Conservation (phyloP, 2,888 invertebrate species). For the Pocota personata region DNA sequence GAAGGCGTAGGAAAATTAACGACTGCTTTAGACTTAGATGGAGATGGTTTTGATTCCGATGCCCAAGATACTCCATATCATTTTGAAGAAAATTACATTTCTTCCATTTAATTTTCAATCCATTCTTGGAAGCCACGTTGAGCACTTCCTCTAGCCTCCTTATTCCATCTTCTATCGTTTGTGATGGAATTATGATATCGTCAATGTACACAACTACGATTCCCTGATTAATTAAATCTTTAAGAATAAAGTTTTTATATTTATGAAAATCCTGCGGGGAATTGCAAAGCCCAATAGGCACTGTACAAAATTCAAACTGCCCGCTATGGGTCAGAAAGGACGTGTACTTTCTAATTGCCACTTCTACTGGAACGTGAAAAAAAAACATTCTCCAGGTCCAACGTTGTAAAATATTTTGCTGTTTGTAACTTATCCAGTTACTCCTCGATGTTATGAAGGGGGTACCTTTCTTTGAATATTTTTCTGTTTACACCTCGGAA, state of each 20-base stretch:
- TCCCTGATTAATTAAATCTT: neutral
- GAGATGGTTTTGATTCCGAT: no score
- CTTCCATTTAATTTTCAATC: no score
- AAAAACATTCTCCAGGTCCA: neutral
- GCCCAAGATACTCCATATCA: no score
- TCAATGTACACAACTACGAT: neutral
- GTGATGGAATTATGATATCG: neutral
- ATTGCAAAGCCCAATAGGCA: neutral
- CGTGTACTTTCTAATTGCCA: neutral
- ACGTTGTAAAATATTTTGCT: neutral
- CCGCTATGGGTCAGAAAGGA: neutral
- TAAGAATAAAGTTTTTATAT: neutral
- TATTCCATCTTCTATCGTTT: no score
- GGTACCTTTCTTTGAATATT: neutral
- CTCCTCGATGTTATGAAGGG: neutral
- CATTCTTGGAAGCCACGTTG: no score
- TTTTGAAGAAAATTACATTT: no score
- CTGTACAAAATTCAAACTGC: constrained; percentile 2
- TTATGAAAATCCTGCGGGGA: neutral
- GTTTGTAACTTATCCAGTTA: neutral
- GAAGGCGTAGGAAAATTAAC: no score
- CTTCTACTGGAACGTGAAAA: neutral
- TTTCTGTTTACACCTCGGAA: neutral
- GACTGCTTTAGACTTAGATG: no score
- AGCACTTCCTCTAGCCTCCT: no score